Conservation (phyloP, 2,888 invertebrate genomes). For the Caenorhabditis imperialis region DNA sequence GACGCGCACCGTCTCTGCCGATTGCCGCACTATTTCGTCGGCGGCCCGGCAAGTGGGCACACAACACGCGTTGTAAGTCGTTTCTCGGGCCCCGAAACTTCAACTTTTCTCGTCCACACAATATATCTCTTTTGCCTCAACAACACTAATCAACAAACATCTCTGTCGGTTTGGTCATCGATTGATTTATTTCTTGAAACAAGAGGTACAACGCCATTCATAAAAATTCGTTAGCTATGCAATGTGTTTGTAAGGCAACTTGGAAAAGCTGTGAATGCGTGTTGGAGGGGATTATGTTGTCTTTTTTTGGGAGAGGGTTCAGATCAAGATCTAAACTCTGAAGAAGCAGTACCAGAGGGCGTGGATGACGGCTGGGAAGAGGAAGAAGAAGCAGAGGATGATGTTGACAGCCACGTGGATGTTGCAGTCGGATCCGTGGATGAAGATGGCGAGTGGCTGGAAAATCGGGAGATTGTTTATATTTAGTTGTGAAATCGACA, state of each 20-base stretch:
- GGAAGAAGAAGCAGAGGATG: constrained; percentile 73
- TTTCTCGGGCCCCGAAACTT: constrained; percentile 25
- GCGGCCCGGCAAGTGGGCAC: constrained; percentile 49
- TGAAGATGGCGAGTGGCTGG: constrained; percentile 74
- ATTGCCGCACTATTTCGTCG: constrained; percentile 40
- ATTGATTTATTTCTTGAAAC: constrained; percentile 21
- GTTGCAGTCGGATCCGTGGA: constrained; percentile 73
- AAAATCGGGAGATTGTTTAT: constrained; percentile 17
- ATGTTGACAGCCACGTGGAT: constrained; percentile 73
- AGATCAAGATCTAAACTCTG: constrained; percentile 58
- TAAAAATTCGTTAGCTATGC: constrained; percentile 1
- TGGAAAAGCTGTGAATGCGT: constrained; percentile 39
- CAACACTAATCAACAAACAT: constrained; percentile 23
- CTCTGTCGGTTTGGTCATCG: too few relatives aligned
- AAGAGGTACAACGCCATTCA: constrained; percentile 31
- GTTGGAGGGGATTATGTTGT: constrained; percentile 10
- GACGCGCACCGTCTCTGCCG: constrained; percentile 22
- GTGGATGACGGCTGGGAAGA: constrained; percentile 71
- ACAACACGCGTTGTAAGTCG: constrained; percentile 43
- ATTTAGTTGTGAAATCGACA: constrained; percentile 10
- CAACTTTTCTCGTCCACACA: constrained; percentile 15
- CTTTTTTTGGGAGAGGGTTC: constrained; percentile 20
- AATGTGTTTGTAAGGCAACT: constrained; percentile 34
- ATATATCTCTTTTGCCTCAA: constrained; percentile 25
- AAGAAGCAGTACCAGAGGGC: constrained; percentile 75